Base-by-base conservation (phyloP, 1,140 invertebrate species). In the Calliopsis andreniformis region DNA sequence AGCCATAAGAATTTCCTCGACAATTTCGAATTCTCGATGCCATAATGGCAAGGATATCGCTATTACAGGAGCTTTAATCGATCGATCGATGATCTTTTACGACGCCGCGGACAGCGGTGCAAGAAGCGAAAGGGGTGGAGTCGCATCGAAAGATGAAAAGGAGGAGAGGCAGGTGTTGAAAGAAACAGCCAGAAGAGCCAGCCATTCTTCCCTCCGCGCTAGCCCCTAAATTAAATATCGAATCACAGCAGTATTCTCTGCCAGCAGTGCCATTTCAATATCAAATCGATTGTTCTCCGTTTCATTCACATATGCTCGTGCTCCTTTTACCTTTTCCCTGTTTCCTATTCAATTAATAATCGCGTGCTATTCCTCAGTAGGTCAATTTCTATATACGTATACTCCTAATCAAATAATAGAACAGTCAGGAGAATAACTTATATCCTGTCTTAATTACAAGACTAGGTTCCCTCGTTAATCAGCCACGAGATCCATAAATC, bases 11-110 rank as follows among this genome's bases (percentile, higher is more conserved):
- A 73, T 51, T 6, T 6, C 28, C 32, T 32, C n/a, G 20, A 23
- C 64, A 70, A 76, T 67, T 76, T 42, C 23, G 30, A 61, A 80
- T 77, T 76, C 58, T 64, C 39, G 20, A 16, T 39, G 56, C 45
- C 63, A 69, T 80, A 81, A 81, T 39, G 35, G 20, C 68, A 35
- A 72, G 32, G 20, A 32, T 66, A 70, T 76, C 71, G 70, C 45
- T 51, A 81, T 80, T 81, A 80, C 67, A 67, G 49, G 62, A 53
- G 45, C 47, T 32, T 80, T 79, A 82, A 80, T 76, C 72, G 66
- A 23, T 20, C 0, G 4, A 6, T 45, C 39, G 70, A 76, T 64
- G 78, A 80, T 51, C 63, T 25, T 76, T 76, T 67, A 63, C 63
- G 78, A 76, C 39, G 25, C 59, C 35, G 39, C 16, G n/a, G 42